phyloP scores from a whole-genome alignment of 2,797 vertebrate species.

The Parotocinclus haroldoi region DNA sequence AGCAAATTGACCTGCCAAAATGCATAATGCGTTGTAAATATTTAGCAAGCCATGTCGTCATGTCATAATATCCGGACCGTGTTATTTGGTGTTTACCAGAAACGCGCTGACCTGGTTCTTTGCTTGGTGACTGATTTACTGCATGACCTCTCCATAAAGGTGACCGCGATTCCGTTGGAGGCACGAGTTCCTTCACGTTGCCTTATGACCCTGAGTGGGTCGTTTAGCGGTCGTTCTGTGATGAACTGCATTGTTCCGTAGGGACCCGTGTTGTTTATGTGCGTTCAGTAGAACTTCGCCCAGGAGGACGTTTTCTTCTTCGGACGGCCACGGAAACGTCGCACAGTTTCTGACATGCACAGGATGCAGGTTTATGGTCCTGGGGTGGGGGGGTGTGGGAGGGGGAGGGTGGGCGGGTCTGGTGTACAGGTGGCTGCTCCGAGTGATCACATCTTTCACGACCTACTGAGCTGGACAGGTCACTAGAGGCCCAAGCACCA shows the following conservation, averaged over 20 bases:
- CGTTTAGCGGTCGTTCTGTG: background rate
- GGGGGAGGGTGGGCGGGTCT: too few species aligned
- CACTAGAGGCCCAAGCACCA: slow-evolving; percentile 12
- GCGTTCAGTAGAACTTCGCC: background rate
- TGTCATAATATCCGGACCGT: too few species aligned
- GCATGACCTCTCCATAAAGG: too few species aligned
- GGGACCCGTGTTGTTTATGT: background rate
- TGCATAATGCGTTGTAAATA: too few species aligned
- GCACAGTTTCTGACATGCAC: slow-evolving; percentile 2
- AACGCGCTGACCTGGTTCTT: too few species aligned
- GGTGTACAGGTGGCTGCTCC: slow-evolving; percentile 57
- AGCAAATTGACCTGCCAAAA: too few species aligned
- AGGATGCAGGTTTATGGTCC: slow-evolving; percentile 19
- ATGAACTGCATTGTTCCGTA: background rate
- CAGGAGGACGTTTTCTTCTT: background rate
- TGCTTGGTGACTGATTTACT: too few species aligned
- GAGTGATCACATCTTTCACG: slow-evolving; percentile 35
- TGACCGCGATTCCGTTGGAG: too few species aligned
- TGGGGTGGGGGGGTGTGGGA: too few species aligned
- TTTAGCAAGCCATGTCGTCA: too few species aligned
- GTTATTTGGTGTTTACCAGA: too few species aligned
- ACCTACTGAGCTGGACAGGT: slow-evolving; percentile 34
- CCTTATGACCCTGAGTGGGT: background rate
- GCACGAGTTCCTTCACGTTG: background rate
- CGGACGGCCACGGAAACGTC: background rate